Evolutionary conservation across 2,888 invertebrate genomes (phyloP).

Genomic region (Hemistola chrysoprasaria): DNA sequence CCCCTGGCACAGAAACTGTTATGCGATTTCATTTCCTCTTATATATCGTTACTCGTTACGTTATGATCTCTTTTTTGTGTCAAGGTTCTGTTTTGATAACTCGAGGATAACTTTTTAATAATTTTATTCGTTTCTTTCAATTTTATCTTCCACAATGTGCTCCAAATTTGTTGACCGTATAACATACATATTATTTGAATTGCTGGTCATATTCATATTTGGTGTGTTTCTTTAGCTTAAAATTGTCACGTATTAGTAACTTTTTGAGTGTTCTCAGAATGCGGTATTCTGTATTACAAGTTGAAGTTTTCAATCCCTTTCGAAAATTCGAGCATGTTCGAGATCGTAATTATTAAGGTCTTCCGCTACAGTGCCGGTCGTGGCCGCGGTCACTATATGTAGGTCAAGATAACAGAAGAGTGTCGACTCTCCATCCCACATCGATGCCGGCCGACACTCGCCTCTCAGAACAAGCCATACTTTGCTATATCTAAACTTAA

Average conservation of each 20-base stretch:
- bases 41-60: slow-evolving; percentile 31
- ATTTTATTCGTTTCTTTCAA: slow-evolving; percentile 10
- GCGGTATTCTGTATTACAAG: background rate
- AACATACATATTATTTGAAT: too few species aligned
- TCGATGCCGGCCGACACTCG: slow-evolving; percentile 32
- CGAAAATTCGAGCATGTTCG: slow-evolving; percentile 32
- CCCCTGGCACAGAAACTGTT: slow-evolving; percentile 24
- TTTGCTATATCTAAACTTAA: too few species aligned
- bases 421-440: slow-evolving; percentile 48
- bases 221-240: too few species aligned
- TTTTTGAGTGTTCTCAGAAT: background rate
- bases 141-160: background rate
- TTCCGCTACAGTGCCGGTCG: slow-evolving; percentile 54
- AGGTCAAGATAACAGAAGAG: slow-evolving; percentile 71
- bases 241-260: background rate
- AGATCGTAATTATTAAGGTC: slow-evolving; percentile 46
- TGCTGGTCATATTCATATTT: too few species aligned
- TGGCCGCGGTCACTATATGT: slow-evolving; percentile 64
- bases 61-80: slow-evolving; percentile 56
- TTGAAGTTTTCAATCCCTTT: slow-evolving; percentile 6
- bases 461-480: too few species aligned
- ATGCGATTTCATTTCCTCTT: slow-evolving; percentile 53
- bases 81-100: slow-evolving; percentile 72
- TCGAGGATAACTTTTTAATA: slow-evolving; percentile 49
- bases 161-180: too few species aligned